phyloP scores from a whole-genome alignment of 2,113 vertebrate species.

The Nematolebias whitei region DNA sequence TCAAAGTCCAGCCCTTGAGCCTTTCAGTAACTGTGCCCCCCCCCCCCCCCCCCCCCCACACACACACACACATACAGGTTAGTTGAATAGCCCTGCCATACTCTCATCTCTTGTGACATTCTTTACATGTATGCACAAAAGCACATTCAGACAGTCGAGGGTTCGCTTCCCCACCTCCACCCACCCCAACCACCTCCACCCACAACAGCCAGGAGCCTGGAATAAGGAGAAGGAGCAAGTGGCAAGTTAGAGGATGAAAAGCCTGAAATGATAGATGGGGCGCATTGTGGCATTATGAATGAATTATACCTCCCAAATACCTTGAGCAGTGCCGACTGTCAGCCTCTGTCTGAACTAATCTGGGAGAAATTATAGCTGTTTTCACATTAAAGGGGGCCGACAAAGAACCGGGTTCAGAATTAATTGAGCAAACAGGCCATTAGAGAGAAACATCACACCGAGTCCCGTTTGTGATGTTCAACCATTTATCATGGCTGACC shows the following conservation, averaged over 20 bases:
- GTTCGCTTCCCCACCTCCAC: not conserved
- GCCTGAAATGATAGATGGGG: constrained; percentile 87
- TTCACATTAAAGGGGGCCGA: constrained; percentile 83
- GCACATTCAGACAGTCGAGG: constrained; percentile 18
- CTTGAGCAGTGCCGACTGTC: constrained; percentile 90
- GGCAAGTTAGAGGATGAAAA: constrained; percentile 66
- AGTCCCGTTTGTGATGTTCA: constrained; percentile 71
- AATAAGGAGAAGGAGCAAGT: constrained; percentile 76
- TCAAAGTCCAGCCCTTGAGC: too few species aligned
- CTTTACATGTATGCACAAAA: constrained; percentile 48
- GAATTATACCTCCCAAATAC: constrained; percentile 95
- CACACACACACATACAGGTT: constrained; percentile 2
- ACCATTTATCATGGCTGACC: constrained; percentile 84
- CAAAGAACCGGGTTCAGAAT: constrained; percentile 79
- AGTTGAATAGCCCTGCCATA: not conserved
- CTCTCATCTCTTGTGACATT: constrained; percentile 29
- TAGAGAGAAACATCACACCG: constrained; percentile 84
- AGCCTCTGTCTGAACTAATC: constrained; percentile 91
- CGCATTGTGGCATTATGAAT: constrained; percentile 92
- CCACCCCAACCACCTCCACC: constrained; percentile 21
- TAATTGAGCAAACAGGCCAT: constrained; percentile 93
- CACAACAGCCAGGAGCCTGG: constrained; percentile 76
- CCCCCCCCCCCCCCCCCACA: not conserved
- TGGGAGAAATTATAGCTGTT: constrained; percentile 88
- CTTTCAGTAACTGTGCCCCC: too few species aligned